phyloP scores from a whole-genome alignment of 2,888 invertebrate genomes.

The Volucella inanis region DNA sequence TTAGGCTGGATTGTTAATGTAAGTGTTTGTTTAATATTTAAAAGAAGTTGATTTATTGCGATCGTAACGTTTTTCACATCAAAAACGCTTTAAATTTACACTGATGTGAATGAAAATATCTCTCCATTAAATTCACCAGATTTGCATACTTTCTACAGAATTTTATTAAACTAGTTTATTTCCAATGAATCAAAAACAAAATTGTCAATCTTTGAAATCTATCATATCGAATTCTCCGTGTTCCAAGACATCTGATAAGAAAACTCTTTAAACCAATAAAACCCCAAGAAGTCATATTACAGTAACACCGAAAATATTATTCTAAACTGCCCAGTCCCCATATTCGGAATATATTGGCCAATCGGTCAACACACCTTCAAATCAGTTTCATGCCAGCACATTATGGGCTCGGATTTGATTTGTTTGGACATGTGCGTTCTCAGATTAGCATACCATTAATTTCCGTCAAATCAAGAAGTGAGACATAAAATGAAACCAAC shows the following conservation, averaged over 20 bases:
- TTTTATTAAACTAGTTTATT: constrained; percentile 30
- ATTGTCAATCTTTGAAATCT: not conserved
- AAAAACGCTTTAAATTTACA: constrained; percentile 16
- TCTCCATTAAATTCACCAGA: constrained; percentile 9
- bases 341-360: constrained; percentile 51
- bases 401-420: constrained; percentile 8
- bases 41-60: constrained; percentile 25
- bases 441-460: constrained; percentile 50
- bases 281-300: not conserved
- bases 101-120: constrained; percentile 11
- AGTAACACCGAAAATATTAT: constrained; percentile 14
- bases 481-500: not conserved
- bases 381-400: constrained; percentile 5
- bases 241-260: not conserved
- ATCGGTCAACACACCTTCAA: constrained; percentile 53
- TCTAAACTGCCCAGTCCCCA: constrained; percentile 23
- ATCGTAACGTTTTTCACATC: constrained; percentile 20
- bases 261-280: not conserved
- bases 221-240: not conserved
- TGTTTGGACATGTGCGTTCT: constrained; percentile 41
- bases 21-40: constrained; percentile 25
- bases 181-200: not conserved
- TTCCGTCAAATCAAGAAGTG: constrained; percentile 24
- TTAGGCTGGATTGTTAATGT: constrained; percentile 10
- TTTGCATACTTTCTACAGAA: constrained; percentile 7